Evolutionary conservation across 2,888 invertebrate genomes (phyloP), one percentile per base, ranked within the genome.

Genomic region (Temnothorax rugatulus): DNA sequence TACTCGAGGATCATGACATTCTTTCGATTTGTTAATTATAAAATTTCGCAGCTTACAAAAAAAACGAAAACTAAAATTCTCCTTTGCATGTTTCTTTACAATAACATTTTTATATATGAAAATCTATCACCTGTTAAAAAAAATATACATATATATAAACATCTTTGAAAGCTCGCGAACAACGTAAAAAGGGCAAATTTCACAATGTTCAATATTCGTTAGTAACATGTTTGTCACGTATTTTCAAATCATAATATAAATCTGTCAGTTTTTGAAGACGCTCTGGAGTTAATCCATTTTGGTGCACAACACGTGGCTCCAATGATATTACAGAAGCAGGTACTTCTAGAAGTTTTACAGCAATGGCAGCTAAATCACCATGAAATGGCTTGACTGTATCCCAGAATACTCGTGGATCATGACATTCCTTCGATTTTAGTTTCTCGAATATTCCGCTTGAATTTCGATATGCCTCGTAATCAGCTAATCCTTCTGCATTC

Each of bases 61-160:
- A 7, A 41, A 8, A 41, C n/a, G n/a, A 41, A 41, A 41, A 41
- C 0, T 41, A 41, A 41, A 41, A 41, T 34, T 34, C 8, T 41
- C 7, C 5, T 7, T 41, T 41, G 41, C 41, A 41, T 41, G 8
- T n/a, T n/a, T n/a, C n/a, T 41, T 41, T 41, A 8, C 4, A 15
- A 59, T 59, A 15, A 29, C 21, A 66, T 18, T 63, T 63, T 38
- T 34, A 63, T 18, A 63, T 63, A 38, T n/a, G n/a, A 18, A 63
- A 38, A 3, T 63, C 11, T 34, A 21, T 54, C 8, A n/a, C n/a
- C n/a, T 54, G 0, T 38, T 38, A 63, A 9, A 34, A n/a, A 21
- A 29, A 15, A 4, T 59, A n/a, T n/a, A n/a, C n/a, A n/a, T n/a
- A n/a, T n/a, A n/a, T n/a, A n/a, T 59, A 59, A 21, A 21, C 8